These are phyloP conservation scores for Steinernema carpocapsae DNA, from an alignment of 2,888 invertebrate species.

Conservation along the genomic window DNA sequence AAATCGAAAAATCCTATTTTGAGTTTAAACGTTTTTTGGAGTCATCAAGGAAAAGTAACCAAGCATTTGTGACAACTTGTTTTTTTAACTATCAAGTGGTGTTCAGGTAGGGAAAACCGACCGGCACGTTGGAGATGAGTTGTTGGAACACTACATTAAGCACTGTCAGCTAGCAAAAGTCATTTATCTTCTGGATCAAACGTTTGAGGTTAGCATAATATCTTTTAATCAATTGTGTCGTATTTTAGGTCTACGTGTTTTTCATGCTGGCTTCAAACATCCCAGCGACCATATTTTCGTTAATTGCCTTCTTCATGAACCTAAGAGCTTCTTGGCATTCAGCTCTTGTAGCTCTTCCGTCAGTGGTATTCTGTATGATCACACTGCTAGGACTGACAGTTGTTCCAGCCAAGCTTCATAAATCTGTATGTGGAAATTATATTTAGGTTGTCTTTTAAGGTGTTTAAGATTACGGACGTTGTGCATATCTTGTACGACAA, in stretches of 20 bases:
- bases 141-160: constrained; percentile 40
- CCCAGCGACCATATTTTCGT: constrained; percentile 42
- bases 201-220: constrained; percentile 41
- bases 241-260: constrained; percentile 40
- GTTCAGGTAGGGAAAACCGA: no score
- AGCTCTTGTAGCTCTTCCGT: constrained; percentile 36
- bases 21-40: no score
- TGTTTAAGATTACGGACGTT: no score
- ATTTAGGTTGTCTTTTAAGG: background rate
- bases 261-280: constrained; percentile 39
- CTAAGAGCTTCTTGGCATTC: constrained; percentile 25
- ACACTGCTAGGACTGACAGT: constrained; percentile 38
- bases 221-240: background rate
- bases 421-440: constrained; percentile 5
- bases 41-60: no score
- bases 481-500: no score
- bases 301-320: constrained; percentile 38
- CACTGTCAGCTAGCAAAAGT: constrained; percentile 39
- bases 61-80: no score
- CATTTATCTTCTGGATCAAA: constrained; percentile 38
- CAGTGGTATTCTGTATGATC: constrained; percentile 38
- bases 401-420: constrained; percentile 36
- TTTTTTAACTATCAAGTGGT: no score
- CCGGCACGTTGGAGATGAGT: constrained; percentile 36
- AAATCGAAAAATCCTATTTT: no score